Conservation (phyloP, 2,888 invertebrate genomes). For the Drosophila nr. perissopoda region DNA sequence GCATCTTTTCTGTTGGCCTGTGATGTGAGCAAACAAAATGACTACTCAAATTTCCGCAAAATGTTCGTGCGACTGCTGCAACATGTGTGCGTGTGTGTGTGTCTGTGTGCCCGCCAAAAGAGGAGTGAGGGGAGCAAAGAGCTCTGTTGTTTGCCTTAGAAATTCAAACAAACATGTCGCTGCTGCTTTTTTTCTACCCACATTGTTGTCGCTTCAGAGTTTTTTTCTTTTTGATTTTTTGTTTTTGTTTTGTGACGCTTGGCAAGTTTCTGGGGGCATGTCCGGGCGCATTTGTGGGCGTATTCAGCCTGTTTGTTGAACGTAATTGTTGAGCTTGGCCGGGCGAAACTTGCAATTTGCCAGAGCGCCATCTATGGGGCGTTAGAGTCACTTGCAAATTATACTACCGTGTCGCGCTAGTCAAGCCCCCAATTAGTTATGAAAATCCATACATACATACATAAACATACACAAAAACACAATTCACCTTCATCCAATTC, state of each 20-base stretch:
- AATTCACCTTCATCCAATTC: background rate
- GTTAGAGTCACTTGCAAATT: slow-evolving; percentile 28
- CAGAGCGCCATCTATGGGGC: slow-evolving; percentile 62
- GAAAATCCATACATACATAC: background rate
- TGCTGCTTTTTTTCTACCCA: slow-evolving; percentile 28
- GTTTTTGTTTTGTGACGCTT: slow-evolving; percentile 46
- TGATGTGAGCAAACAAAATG: slow-evolving; percentile 84
- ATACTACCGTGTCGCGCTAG: slow-evolving; percentile 16
- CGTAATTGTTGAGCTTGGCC: slow-evolving; percentile 63
- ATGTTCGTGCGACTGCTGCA: slow-evolving; percentile 70
- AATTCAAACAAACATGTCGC: slow-evolving; percentile 73
- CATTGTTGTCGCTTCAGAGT: slow-evolving; percentile 12
- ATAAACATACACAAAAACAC: background rate
- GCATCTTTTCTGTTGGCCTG: slow-evolving; percentile 79
- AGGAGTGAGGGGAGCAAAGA: slow-evolving; percentile 3
- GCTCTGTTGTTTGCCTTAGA: slow-evolving; percentile 68
- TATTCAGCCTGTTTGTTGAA: slow-evolving; percentile 60
- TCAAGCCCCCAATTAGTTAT: slow-evolving; percentile 45
- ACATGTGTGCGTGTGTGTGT: slow-evolving; percentile 40
- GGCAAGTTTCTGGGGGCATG: slow-evolving; percentile 57
- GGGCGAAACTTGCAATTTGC: slow-evolving; percentile 57
- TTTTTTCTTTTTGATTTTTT: slow-evolving; percentile 16
- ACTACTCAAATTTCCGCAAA: slow-evolving; percentile 81
- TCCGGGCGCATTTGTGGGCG: slow-evolving; percentile 65
- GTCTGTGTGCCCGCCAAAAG: slow-evolving; percentile 10